phyloP scores from a whole-genome alignment of 2,888 invertebrate species.

The Drosophila cyrtoloma region DNA sequence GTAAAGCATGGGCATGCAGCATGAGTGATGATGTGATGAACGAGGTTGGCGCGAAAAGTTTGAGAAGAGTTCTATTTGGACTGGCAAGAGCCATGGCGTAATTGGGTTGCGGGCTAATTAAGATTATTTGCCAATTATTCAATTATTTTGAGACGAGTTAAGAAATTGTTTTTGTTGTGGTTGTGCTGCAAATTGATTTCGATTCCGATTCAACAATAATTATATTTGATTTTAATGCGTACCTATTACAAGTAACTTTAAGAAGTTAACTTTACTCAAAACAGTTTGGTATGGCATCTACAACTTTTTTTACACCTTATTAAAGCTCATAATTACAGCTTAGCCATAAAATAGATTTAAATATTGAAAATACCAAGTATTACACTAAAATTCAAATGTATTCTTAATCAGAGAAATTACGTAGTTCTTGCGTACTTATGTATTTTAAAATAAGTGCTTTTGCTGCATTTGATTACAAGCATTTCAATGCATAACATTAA shows the following conservation, averaged over 20 bases:
- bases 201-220: background rate
- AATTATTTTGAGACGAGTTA: background rate
- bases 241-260: background rate
- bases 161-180: background rate
- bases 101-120: background rate
- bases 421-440: background rate
- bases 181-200: background rate
- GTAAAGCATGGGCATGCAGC: slow-evolving; percentile 48
- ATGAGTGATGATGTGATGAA: slow-evolving; percentile 31
- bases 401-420: too few species aligned
- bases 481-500: background rate
- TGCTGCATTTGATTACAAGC: background rate
- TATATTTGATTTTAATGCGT: background rate
- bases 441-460: background rate
- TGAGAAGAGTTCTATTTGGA: too few species aligned
- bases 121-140: background rate
- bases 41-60: slow-evolving; percentile 20
- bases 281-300: background rate
- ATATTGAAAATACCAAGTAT: background rate
- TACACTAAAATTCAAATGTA: background rate
- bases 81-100: too few species aligned
- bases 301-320: background rate
- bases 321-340: background rate
- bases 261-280: background rate
- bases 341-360: background rate